Evolutionary conservation across 2,797 vertebrate species (phyloP).

Genomic region (Peromyscus eremicus): DNA sequence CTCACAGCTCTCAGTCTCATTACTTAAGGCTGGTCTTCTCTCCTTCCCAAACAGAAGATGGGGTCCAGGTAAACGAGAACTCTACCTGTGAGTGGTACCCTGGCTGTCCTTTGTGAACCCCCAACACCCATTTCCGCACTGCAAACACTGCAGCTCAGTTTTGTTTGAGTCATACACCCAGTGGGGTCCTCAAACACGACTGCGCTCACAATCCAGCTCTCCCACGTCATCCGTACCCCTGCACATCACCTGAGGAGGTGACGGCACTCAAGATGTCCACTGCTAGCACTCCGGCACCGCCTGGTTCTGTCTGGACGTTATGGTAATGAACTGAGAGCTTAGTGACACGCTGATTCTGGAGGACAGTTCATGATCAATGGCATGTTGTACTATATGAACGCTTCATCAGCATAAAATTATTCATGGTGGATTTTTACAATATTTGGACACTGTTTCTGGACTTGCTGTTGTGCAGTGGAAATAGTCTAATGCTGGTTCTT

Average conservation of each 20-base stretch:
- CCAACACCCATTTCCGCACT: not conserved
- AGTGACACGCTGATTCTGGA: conserved; percentile 60
- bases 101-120: not conserved
- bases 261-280: conserved; percentile 46
- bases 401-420: conserved; percentile 72
- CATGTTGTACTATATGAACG: conserved; percentile 63
- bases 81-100: not conserved
- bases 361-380: conserved; percentile 63
- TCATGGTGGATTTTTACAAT: conserved; percentile 64
- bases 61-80: not conserved
- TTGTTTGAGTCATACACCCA: not conserved
- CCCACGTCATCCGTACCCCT: not conserved
- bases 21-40: not conserved
- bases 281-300: conserved; percentile 34
- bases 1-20: not conserved
- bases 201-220: conserved; percentile 15
- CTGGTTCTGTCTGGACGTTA: conserved; percentile 45
- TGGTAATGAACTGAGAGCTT: conserved; percentile 61
- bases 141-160: not conserved
- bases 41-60: not conserved
- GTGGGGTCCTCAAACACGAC: not conserved
- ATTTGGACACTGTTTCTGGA: conserved; percentile 40
- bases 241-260: conserved; percentile 58
- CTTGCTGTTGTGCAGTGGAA: conserved; percentile 2
- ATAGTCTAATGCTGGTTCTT: not conserved